Evolutionary conservation across 2,797 vertebrate genomes (phyloP).

Genomic region (Hypotaenidia okinawae): DNA sequence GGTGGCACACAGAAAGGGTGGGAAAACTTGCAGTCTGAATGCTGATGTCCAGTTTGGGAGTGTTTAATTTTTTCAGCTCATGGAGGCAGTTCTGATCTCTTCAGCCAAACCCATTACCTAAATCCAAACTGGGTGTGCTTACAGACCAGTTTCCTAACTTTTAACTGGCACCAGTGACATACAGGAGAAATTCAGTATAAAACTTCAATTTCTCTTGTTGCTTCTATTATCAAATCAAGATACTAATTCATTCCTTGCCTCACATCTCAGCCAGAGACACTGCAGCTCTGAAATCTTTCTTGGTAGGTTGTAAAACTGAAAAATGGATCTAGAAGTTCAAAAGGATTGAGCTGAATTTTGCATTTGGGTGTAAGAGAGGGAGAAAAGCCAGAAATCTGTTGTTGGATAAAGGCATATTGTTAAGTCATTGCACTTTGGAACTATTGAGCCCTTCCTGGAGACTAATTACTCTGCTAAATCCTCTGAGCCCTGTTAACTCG

Average conservation of each 20-base stretch:
- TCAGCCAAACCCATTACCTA: neutral
- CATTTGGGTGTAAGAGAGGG: neutral
- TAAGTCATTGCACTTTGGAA: constrained; percentile 23
- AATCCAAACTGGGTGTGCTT: neutral
- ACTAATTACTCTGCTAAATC: constrained; percentile 3
- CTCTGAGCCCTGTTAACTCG: constrained; percentile 9
- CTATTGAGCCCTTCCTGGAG: constrained; percentile 18
- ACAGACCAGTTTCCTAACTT: neutral
- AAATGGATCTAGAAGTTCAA: neutral
- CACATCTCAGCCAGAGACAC: neutral
- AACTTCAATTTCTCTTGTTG: neutral
- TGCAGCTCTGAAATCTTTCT: neutral
- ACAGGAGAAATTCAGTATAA: neutral
- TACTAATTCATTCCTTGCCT: neutral
- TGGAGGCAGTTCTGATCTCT: neutral
- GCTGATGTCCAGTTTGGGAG: neutral
- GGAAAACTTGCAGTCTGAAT: neutral
- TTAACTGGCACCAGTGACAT: neutral
- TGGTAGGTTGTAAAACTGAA: neutral
- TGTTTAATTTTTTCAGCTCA: neutral
- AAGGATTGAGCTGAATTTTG: neutral
- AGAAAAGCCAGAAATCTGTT: neutral
- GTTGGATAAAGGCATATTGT: neutral
- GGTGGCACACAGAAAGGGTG: neutral
- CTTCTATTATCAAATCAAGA: neutral